Base-by-base conservation (phyloP, 92 coral and sea anemone genomes). In the Galaxea fascicularis region DNA sequence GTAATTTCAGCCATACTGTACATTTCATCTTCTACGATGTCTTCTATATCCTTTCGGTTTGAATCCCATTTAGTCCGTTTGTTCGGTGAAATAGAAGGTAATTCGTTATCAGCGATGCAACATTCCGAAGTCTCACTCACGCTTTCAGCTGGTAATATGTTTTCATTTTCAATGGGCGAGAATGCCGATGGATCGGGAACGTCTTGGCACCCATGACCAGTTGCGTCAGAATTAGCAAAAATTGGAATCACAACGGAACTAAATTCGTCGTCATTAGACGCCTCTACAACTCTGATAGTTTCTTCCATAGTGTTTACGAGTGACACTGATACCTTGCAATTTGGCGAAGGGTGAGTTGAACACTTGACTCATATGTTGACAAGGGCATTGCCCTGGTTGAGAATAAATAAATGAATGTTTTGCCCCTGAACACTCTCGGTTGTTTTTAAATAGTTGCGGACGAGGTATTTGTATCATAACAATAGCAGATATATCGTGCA, bases 1-100 rank as follows among this genome's bases (percentile, higher is more conserved):
- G 18, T 24, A 28, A 80, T 77, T 47, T 70, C 86, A 11, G 26
- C 79, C 79, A 26, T 74, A 74, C 54, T 6, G n/a, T n/a, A n/a
- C n/a, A n/a, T n/a, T n/a, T n/a, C n/a, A n/a, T n/a, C n/a, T n/a
- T n/a, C n/a, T n/a, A 15, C 44, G 44, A 69, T 29, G 10, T 69
- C 74, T 69, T n/a, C n/a, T n/a, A n/a, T n/a, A n/a, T n/a, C n/a
- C n/a, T n/a, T n/a, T n/a, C n/a, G n/a, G n/a, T n/a, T n/a, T n/a
- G n/a, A n/a, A n/a, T 39, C 44, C 26, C 44, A 39, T 45, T 25
- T 69, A 69, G 74, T 69, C 44, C 30, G 74, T 39, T 69, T 69
- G 14, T 69, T 35, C 51, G 74, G 74, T 69, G 44, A 69, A 45
- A 16, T 69, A 31, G 5, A n/a, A n/a, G n/a, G 53, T 8, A 53